Conservation (phyloP, 2,797 vertebrate genomes). For the Galagoides demidoff region DNA sequence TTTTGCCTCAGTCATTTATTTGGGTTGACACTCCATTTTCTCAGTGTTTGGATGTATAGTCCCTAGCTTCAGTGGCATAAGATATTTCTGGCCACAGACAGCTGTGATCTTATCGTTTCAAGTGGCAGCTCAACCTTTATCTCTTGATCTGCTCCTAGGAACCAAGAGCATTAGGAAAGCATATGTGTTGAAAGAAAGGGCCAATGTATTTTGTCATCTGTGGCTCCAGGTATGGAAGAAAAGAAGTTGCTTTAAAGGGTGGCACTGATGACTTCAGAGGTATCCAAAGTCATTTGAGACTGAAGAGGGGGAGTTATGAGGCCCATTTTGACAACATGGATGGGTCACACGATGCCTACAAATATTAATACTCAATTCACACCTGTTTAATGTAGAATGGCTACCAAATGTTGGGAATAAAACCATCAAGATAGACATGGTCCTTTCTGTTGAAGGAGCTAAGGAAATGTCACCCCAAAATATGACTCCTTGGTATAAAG, state of each 20-base stretch:
- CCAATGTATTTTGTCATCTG: not conserved
- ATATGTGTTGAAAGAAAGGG: not conserved
- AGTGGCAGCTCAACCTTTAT: not conserved
- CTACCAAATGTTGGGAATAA: not conserved
- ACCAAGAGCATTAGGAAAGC: not conserved
- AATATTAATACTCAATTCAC: not conserved
- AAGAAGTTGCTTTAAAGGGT: not conserved
- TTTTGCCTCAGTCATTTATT: not conserved
- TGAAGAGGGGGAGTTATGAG: not conserved
- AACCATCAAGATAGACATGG: not conserved
- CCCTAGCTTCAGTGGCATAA: not conserved
- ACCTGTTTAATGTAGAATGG: not conserved
- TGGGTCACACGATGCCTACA: not conserved
- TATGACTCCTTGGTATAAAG: no score
- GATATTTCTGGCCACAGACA: not conserved
- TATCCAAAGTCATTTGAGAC: not conserved
- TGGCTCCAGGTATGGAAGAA: not conserved
- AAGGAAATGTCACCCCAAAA: no score
- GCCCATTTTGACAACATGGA: not conserved
- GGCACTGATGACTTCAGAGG: not conserved
- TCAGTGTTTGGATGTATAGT: not conserved
- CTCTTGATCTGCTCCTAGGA: not conserved
- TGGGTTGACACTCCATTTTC: not conserved
- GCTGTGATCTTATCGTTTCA: not conserved
- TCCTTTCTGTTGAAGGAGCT: not conserved